phyloP scores from a whole-genome alignment of 2,113 vertebrate genomes.

The Bubo bubo region DNA sequence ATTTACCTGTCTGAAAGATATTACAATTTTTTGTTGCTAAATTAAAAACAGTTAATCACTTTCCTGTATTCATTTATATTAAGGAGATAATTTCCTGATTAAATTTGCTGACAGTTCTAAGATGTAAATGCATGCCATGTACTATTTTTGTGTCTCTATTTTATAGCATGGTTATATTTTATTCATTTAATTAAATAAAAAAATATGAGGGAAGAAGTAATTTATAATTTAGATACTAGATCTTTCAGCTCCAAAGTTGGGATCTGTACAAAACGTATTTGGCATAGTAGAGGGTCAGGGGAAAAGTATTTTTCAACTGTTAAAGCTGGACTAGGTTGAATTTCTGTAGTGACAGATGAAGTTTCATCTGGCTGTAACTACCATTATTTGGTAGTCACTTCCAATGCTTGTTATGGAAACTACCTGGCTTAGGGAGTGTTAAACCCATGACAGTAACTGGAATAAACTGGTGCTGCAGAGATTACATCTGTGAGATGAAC shows the following conservation, averaged over 20 bases:
- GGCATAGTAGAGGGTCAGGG: not conserved
- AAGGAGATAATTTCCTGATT: not conserved
- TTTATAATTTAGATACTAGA: not conserved
- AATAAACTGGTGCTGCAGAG: not conserved
- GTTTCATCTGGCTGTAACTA: not conserved
- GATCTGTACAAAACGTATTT: not conserved
- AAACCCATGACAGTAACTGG: not conserved
- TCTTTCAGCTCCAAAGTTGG: not conserved
- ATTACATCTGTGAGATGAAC: not conserved
- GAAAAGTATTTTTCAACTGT: not conserved
- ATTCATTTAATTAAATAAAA: constrained; percentile 11
- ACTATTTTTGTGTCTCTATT: not conserved
- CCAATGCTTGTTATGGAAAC: not conserved
- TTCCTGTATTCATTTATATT: constrained; percentile 49
- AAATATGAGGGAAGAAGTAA: not conserved
- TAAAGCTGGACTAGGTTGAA: not conserved
- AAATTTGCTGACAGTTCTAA: constrained; percentile 22
- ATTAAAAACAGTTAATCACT: not conserved
- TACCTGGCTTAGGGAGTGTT: not conserved
- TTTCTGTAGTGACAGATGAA: not conserved
- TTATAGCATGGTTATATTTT: not conserved
- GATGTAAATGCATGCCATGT: not conserved
- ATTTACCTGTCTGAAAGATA: constrained; percentile 1
- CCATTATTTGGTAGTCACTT: not conserved
- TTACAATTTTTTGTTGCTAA: constrained; percentile 9